Base-by-base conservation (phyloP, 1,140 invertebrate genomes). In the Drosophila subpulchrella region DNA sequence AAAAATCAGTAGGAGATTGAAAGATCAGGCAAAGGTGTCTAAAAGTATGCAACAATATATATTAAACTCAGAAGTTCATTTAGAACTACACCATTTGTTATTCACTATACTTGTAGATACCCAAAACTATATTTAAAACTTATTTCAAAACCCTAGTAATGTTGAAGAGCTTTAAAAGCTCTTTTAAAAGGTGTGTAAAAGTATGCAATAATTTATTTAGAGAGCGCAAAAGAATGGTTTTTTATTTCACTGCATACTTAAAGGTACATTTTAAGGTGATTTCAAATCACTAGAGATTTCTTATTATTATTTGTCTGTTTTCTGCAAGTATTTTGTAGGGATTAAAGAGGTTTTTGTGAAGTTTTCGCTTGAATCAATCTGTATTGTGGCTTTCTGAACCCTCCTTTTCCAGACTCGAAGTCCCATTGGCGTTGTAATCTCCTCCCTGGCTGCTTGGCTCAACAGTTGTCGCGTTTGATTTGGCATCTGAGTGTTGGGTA, bases 381-480 rank as follows among this genome's bases (percentile, higher is more conserved):
- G 27, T 6, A 10, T 10, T 15, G 12, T 32, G n/a, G 7, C 13
- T 3, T 0, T 12, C 4, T 30, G 5, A 39, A 24, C 12, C 51
- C n/a, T 11, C 27, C 17, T 12, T 24, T 36, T 17, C 12, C 12
- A 36, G 30, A 44, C 2, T 44, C 1, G 41, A 57, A 48, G 36
- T 24, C 55, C 41, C 53, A 5, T 30, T 6, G 61, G 32, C 61
- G 39, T 13, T 20, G 42, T 44, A 44, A 44, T 44, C 42, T 20
- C 15, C 65, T 51, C 32, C 38, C 30, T 20, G 4, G 10, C 48
- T 30, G 55, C 13, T 32, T 36, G 46, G n/a, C 59, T 53, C 41
- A 34, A 54, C 50, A 70, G 62, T 55, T 70, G 63, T 70, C 67
- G 67, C 67, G n/a, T 39, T 70, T 68, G 67, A 68, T 68, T 70